Base-by-base conservation (phyloP, 2,888 invertebrate genomes). In the Oscheius sp. region DNA sequence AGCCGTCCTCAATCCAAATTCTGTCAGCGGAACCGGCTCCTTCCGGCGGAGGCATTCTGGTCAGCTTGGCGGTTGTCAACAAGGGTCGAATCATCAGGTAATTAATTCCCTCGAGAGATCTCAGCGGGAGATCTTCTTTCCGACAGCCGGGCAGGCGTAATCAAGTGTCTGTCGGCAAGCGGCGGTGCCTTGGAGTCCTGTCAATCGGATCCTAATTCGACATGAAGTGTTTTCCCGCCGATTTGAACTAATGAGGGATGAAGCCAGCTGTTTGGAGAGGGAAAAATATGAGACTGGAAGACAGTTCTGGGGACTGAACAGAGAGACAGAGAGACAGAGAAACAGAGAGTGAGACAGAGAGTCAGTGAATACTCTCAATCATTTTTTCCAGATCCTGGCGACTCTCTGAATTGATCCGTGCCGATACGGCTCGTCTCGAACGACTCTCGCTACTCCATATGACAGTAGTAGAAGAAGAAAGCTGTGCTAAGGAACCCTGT, bases 401-500 rank as follows among this genome's bases (percentile, higher is more conserved):
- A 57, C 73, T 86, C 7, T 79, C 81, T 47, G 84, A 87, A 62
- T 65, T 80, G 50, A 70, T 86, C 2, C 74, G 76, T 57, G 80
- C 80, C 42, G 77, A 77, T 1, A 73, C 78, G 21, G 73, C 77
- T 51, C 76, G 79, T 33, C 47, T 86, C 68, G 82, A 81, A 71
- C 68, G 74, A 42, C 72, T 82, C 65, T 82, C 85, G 63, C 79
- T 82, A 13, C 48, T 80, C 51, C 76, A 77, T 53, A 73, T 87
- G 32, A 77, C 76, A 35, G 76, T 87, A 13, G 76, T 83, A n/a
- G 57, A 79, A 29, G 85, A 85, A 48, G 84, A 85, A 37, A 74
- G 84, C 58, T 87, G 87, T 63, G 76, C 74, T n/a, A 80, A 84
- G 57, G 88, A 88, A 73, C 88, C 88, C 11, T 88, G 88, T 68